Percentiles rank a stretch among this genome's conserved stretches.
Conservation (phyloP, 2,888 invertebrate genomes). For the Autographa gamma region DNA sequence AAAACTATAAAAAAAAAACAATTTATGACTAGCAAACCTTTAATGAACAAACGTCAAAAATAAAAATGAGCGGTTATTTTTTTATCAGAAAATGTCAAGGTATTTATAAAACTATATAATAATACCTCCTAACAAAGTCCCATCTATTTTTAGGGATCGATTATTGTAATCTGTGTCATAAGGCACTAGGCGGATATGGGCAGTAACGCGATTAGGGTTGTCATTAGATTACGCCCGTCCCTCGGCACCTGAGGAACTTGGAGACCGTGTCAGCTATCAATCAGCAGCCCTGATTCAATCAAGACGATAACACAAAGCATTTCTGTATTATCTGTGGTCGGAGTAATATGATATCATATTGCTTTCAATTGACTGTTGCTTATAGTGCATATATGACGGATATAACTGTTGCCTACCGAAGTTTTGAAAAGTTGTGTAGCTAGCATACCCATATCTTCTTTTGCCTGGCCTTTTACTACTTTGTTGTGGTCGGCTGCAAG, state of each 20-base stretch:
- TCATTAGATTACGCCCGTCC: constrained; percentile 56
- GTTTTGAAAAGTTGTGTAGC: too few species aligned
- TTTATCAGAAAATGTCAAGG: too few species aligned
- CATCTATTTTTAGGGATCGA: constrained; percentile 34
- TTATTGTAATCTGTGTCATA: constrained; percentile 5
- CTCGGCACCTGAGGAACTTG: constrained; percentile 32
- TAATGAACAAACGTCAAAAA: too few species aligned
- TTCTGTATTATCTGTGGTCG: constrained; percentile 8
- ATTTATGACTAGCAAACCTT: too few species aligned
- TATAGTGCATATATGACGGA: background rate
- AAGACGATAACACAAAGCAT: constrained; percentile 22
- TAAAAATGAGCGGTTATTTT: too few species aligned
- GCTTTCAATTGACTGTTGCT: background rate
- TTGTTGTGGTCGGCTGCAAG: too few species aligned
- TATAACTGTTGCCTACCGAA: too few species aligned
- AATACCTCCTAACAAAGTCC: constrained; percentile 8
- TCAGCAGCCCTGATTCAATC: constrained; percentile 60
- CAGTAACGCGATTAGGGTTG: constrained; percentile 49
- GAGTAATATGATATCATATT: constrained; percentile 36
- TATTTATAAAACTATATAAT: background rate
- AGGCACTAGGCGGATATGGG: constrained; percentile 28
- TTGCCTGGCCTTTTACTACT: too few species aligned
- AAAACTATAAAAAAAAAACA: too few species aligned
- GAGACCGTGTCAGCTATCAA: constrained; percentile 55
- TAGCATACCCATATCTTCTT: too few species aligned